phyloP scores from a whole-genome alignment of 2,888 invertebrate genomes.

The Drosophila ustulata region DNA sequence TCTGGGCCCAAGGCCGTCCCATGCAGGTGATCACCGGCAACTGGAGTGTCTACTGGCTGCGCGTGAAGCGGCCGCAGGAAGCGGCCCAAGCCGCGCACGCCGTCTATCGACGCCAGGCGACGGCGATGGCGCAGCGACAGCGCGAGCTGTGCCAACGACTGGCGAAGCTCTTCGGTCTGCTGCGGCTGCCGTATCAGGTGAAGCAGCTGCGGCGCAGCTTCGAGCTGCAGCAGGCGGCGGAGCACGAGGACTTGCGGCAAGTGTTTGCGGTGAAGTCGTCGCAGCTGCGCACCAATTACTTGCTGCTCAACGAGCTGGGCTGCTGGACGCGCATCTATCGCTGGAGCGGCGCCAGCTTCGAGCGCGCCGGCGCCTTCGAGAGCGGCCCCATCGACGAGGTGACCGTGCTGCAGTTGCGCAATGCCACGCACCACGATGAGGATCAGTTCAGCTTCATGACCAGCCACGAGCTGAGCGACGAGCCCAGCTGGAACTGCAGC shows the following conservation, averaged over 20 bases:
- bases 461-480: constrained; percentile 59
- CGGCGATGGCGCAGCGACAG: constrained; percentile 21
- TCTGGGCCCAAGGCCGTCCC: constrained; percentile 78
- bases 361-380: constrained; percentile 72
- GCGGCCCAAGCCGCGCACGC: constrained; percentile 17
- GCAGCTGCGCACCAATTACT: constrained; percentile 38
- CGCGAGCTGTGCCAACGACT: constrained; percentile 64
- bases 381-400: constrained; percentile 86
- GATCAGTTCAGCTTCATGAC: constrained; percentile 84
- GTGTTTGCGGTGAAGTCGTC: constrained; percentile 46
- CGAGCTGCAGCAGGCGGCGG: constrained; percentile 23
- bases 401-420: constrained; percentile 68
- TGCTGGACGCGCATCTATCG: constrained; percentile 85
- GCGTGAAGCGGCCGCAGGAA: constrained; percentile 43
- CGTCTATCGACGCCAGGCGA: constrained; percentile 50
- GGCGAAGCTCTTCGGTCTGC: constrained; percentile 25
- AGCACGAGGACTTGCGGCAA: constrained; percentile 52
- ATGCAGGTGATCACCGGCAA: constrained; percentile 85
- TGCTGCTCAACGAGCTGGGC: constrained; percentile 79
- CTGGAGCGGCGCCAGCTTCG: constrained; percentile 83
- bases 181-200: constrained; percentile 56
- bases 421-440: constrained; percentile 26
- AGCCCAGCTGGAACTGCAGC: constrained; percentile 33
- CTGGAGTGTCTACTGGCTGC: constrained; percentile 84
- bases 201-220: constrained; percentile 85